Base-by-base conservation (phyloP, 30 jellyfish, hydroid and myxozoan genomes). In the Hydractinia echinata region DNA sequence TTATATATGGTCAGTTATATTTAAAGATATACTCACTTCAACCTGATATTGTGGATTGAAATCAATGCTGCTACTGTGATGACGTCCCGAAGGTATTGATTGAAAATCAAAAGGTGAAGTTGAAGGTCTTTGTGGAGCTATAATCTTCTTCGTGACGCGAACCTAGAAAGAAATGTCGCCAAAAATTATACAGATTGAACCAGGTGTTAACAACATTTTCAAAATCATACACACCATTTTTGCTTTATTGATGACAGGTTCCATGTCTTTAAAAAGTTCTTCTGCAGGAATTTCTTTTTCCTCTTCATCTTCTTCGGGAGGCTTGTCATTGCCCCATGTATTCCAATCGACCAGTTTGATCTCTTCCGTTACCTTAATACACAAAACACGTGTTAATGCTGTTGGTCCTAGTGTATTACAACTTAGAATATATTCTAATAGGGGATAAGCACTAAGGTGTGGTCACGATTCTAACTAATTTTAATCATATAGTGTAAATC, bases 241-340 rank as follows among this genome's bases (percentile, higher is more conserved):
- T 49, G 88, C 70, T 51, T 80, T 80, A 16, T 51, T 51, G 9
- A 80, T 80, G 44, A 66, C 85, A 5, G 88, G 88, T 61, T 80
- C 85, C 88, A 80, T 80, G 49, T 80, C 88, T 61, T 54, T 66
- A 55, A 80, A 80, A 16, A 80, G 67, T 5, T 80, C 88, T 51
- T 6, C 81, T 15, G 81, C 81, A 5, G 81, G 61, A 54, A 77
- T 77, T 52, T 77, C 85, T 8, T 51, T 13, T 0, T 1, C 85
- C 19, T 77, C 55, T 6, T 21, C 18, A 5, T 4, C 85, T n/a
- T 54, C 85, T 15, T 15, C 55, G 13, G 55, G 50, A 54, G 76
- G 15, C 55, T 55, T 55, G 10, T 77, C 85, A 54, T 77, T 82
- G 18, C 52, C 85, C 85, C 85, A 77, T 10, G 76, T 54, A 54